Conservation (phyloP, 2,888 invertebrate species). For the Hemicrepidius hirtus region DNA sequence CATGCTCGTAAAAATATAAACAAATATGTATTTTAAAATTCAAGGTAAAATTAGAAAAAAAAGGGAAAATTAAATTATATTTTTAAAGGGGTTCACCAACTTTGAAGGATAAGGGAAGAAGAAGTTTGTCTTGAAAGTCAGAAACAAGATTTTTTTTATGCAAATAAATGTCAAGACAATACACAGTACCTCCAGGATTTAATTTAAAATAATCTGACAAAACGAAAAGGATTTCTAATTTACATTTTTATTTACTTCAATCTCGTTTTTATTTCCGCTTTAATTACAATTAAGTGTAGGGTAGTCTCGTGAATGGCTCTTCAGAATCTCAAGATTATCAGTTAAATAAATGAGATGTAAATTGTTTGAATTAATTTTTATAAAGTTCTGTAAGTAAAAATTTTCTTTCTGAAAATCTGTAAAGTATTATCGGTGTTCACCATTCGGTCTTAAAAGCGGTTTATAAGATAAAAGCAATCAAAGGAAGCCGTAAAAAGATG, state of each 20-base stretch:
- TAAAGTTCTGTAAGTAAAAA: conserved; percentile 1
- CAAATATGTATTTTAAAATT: no score
- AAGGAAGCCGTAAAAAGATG: conserved; percentile 29
- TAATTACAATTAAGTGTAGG: conserved; percentile 23
- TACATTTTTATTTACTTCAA: conserved; percentile 32
- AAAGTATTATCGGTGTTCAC: conserved; percentile 4
- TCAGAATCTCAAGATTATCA: conserved; percentile 20
- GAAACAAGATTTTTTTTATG: not conserved
- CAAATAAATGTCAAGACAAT: conserved; percentile 22
- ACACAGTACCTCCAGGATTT: conserved; percentile 12
- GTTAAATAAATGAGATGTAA: conserved; percentile 30
- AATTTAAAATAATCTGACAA: conserved; percentile 22
- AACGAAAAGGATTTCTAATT: conserved; percentile 29
- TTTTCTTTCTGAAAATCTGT: not conserved
- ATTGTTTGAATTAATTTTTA: conserved; percentile 29
- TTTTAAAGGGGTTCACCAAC: not conserved
- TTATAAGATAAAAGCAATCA: conserved; percentile 28
- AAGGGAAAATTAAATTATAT: not conserved
- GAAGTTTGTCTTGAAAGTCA: not conserved
- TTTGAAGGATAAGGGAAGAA: not conserved
- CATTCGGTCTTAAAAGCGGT: conserved; percentile 13
- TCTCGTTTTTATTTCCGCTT: conserved; percentile 20
- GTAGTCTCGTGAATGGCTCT: conserved; percentile 19
- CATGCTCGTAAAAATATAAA: not conserved
- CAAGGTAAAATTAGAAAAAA: no score